A percentile compares a stretch with the other conserved stretches of the same genome.
These are phyloP conservation scores for Acomys russatus DNA, from an alignment of 2,797 vertebrate species.

Conservation along the genomic window DNA sequence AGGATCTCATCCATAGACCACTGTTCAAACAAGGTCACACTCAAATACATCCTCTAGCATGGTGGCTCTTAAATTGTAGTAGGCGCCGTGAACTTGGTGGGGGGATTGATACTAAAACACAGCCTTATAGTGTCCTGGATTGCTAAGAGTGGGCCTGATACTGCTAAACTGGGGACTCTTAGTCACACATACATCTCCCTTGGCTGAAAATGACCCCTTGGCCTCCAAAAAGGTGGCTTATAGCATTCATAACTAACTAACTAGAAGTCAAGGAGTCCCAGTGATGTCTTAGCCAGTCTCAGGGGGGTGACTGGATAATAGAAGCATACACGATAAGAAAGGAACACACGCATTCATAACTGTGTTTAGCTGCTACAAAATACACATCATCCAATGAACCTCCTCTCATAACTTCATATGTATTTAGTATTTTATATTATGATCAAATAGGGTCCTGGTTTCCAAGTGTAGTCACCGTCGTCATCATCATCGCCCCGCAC, in stretches of 20 bases:
- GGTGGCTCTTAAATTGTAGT: conserved; percentile 11
- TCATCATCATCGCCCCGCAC: background rate
- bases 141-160: background rate
- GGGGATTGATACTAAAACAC: background rate
- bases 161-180: fast-evolving
- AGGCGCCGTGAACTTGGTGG: background rate
- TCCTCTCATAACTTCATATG: conserved; percentile 25
- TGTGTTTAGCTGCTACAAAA: conserved; percentile 39
- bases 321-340: conserved; percentile 63
- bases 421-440: conserved; percentile 12
- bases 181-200: background rate
- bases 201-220: background rate
- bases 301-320: background rate
- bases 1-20: background rate
- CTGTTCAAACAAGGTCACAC: background rate
- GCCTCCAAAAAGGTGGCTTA: background rate
- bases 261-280: background rate
- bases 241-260: background rate
- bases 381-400: conserved; percentile 52
- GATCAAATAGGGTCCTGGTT: conserved; percentile 59
- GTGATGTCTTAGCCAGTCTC: background rate
- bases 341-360: conserved; percentile 41
- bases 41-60: background rate
- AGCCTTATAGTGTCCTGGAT: background rate
- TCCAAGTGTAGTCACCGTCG: background rate